Evolutionary conservation across 92 coral and sea anemone species (phyloP), one percentile per base, ranked within the genome.

Genomic region (Heteractis magnifica): DNA sequence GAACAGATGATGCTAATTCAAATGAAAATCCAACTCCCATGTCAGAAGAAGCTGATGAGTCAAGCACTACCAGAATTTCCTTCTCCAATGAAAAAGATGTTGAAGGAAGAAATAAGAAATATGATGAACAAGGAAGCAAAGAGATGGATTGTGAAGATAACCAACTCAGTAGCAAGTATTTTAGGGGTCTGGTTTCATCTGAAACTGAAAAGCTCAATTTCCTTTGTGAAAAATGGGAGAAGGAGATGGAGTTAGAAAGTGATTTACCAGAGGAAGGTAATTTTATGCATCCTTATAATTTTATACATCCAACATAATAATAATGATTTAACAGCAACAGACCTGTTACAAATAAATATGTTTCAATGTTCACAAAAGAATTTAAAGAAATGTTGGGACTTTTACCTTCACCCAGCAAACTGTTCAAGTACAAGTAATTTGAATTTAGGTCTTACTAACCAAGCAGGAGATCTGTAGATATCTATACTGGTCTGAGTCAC

Each of bases 211-310:
- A 78, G 62, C 78, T 94, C 83, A 89, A 90, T 81, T 84, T 58
- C n/a, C 88, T 87, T 52, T 89, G 97, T 81, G 82, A 81, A 26
- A 71, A 77, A 9, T 94, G 98, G 98, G 94, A 94, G 81, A 82
- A 79, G 19, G 83, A 83, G 9, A 76, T 81, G 12, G 80, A 80
- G 18, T 86, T 80, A 41, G 95, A 92, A 64, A 76, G 65, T 52
- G 77, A 79, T 10, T 86, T 94, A 23, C 65, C 85, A 73, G 98
- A 94, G 12, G 98, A 92, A 85, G 98, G 98, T 94, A 84, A 62
- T 20, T 21, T 8, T 8, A 53, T 8, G 9, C 13, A 53, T 1
- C 1, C 58, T 8, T 53, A 53, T 53, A 53, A 8, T 1, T 65
- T 26, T 59, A 34, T 34, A 2, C 44, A 34, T 34, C 44, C 44